These are phyloP conservation scores for Aplochiton taeniatus DNA, from an alignment of 2,797 vertebrate species.

Conservation along the genomic window DNA sequence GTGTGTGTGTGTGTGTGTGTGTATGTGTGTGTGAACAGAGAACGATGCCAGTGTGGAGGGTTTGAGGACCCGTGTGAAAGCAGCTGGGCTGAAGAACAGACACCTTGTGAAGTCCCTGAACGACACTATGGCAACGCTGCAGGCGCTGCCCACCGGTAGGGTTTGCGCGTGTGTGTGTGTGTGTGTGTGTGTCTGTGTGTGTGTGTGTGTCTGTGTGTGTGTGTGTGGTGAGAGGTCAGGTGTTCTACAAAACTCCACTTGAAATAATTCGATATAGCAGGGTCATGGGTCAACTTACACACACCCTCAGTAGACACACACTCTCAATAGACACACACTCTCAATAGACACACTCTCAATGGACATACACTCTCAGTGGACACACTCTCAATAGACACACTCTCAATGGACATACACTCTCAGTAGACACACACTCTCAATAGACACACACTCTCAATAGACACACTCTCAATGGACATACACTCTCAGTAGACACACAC, in stretches of 20 bases:
- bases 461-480: too few species aligned
- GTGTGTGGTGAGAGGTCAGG: neutral
- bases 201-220: neutral
- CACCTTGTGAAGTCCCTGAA: slow-evolving; percentile 84
- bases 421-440: too few species aligned
- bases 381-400: too few species aligned
- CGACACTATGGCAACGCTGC: slow-evolving; percentile 84
- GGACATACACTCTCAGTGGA: too few species aligned
- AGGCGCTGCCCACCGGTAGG: slow-evolving; percentile 88
- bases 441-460: too few species aligned
- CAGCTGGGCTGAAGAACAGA: slow-evolving; percentile 81
- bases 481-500: too few species aligned
- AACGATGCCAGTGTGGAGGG: slow-evolving; percentile 74
- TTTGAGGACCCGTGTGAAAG: slow-evolving; percentile 82
- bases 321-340: too few species aligned
- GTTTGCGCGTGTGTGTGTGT: neutral
- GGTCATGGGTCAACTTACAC: too few species aligned
- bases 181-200: neutral
- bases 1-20: neutral
- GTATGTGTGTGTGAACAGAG: slow-evolving; percentile 66
- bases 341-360: too few species aligned
- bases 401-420: too few species aligned
- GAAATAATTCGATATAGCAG: too few species aligned
- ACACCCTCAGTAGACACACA: too few species aligned
- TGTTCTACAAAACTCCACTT: neutral